Conservation (phyloP, 2,797 vertebrate genomes). For the Synanceia verrucosa region DNA sequence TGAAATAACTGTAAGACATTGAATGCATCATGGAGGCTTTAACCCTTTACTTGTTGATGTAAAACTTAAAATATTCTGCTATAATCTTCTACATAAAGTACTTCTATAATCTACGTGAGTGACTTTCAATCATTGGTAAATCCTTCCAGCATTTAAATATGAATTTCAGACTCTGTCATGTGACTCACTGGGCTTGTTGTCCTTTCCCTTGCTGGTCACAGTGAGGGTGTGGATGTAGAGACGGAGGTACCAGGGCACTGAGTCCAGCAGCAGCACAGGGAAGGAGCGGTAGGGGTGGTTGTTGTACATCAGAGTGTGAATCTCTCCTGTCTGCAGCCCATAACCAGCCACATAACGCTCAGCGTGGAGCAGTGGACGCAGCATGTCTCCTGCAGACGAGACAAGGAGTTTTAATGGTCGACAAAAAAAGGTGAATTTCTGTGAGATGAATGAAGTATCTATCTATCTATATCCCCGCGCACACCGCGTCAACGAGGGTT, state of each 20-base stretch:
- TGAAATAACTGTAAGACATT: not conserved
- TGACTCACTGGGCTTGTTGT: conserved; percentile 95
- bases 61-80: too few species aligned
- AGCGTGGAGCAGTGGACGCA: conserved; percentile 88
- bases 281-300: conserved; percentile 93
- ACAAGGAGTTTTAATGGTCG: not conserved
- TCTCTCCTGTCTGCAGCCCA: conserved; percentile 92
- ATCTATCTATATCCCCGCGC: too few species aligned
- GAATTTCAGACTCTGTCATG: not conserved
- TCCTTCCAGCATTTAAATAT: not conserved
- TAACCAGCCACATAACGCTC: conserved; percentile 96
- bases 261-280: conserved; percentile 91
- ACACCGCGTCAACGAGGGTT: too few species aligned
- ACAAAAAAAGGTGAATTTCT: too few species aligned
- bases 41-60: not conserved
- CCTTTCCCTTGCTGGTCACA: conserved; percentile 91
- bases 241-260: conserved; percentile 96
- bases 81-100: too few species aligned
- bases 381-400: conserved; percentile 70
- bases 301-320: conserved; percentile 94
- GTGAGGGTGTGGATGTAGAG: conserved; percentile 95
- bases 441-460: too few species aligned
- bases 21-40: not conserved
- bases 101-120: not conserved
- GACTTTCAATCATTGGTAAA: not conserved